phyloP scores from a whole-genome alignment of 2,888 invertebrate species.

The Thymelicus sylvestris region DNA sequence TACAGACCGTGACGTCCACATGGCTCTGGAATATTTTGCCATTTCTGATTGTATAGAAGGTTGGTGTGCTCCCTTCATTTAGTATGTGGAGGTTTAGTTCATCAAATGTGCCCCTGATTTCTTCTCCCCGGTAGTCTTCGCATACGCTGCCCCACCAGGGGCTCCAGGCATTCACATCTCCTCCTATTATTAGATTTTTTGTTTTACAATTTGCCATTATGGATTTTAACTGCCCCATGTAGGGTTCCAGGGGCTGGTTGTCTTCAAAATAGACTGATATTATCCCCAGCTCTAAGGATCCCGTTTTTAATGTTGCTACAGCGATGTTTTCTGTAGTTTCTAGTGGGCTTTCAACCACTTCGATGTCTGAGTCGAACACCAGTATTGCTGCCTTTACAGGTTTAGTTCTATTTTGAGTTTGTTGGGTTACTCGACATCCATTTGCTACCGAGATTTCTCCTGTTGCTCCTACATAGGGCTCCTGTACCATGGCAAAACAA shows the following conservation, averaged over 20 bases:
- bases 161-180: too few species aligned
- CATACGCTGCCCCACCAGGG: too few species aligned
- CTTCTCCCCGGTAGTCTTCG: too few species aligned
- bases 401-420: not conserved
- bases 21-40: too few species aligned
- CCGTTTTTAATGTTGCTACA: not conserved
- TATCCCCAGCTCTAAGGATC: not conserved
- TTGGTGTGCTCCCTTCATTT: too few species aligned
- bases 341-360: not conserved
- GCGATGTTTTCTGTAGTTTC: conserved; percentile 12
- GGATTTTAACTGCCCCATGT: not conserved
- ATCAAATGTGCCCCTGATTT: too few species aligned
- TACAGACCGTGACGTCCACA: too few species aligned
- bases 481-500: conserved; percentile 18
- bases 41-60: too few species aligned
- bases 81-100: too few species aligned
- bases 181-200: too few species aligned
- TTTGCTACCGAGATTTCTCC: not conserved
- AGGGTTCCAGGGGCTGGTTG: not conserved
- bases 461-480: conserved; percentile 11
- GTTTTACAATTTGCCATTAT: not conserved
- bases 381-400: not conserved
- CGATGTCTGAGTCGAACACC: not conserved
- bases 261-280: not conserved
- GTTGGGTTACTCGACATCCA: not conserved